These are phyloP conservation scores for Metellina segmentata DNA, from an alignment of 2,888 invertebrate genomes.

Conservation along the genomic window DNA sequence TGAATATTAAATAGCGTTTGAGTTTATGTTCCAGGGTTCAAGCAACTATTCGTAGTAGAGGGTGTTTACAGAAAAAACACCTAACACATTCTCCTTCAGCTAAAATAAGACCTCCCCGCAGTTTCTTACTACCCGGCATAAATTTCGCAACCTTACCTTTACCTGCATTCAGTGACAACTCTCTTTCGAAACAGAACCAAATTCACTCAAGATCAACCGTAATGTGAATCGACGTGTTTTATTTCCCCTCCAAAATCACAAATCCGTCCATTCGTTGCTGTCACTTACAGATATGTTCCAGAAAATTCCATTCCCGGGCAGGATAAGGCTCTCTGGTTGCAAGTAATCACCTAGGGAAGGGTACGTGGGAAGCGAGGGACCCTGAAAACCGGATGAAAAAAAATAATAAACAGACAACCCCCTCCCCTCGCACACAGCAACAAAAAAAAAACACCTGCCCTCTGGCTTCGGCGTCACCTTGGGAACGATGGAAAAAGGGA, in stretches of 20 bases:
- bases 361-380: neutral
- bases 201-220: neutral
- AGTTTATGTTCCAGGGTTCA: too few species aligned
- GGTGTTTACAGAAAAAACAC: too few species aligned
- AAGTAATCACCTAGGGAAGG: constrained; percentile 51
- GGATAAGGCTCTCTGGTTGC: constrained; percentile 7
- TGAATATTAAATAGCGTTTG: too few species aligned
- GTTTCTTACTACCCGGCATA: too few species aligned
- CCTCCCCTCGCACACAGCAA: neutral
- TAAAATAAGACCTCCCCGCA: too few species aligned
- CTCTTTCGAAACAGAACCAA: too few species aligned
- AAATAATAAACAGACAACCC: constrained; percentile 31
- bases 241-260: neutral
- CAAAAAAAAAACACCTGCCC: constrained; percentile 28
- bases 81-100: too few species aligned
- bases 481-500: neutral
- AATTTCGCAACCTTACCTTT: too few species aligned
- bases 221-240: neutral
- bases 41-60: too few species aligned
- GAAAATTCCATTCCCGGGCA: neutral
- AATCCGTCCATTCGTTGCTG: neutral
- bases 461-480: constrained; percentile 11
- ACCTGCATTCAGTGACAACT: too few species aligned
- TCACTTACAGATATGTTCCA: neutral
- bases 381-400: constrained; percentile 6